A percentile compares a stretch with the other conserved stretches of the same genome.
Conservation (phyloP, 2,113 vertebrate species). For the Syngnathoides biaculeatus region DNA sequence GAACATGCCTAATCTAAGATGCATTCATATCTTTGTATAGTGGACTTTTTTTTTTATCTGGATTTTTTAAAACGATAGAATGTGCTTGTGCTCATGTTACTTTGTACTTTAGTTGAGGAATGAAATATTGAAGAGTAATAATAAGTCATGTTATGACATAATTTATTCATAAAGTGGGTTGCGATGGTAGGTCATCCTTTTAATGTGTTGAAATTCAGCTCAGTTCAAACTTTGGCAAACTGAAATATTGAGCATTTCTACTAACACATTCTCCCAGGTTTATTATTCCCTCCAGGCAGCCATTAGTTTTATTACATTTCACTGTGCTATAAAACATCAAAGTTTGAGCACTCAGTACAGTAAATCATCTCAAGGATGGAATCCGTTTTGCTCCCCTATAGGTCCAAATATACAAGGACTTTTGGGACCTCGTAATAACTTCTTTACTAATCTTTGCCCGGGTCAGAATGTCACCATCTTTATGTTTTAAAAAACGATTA, state of each 20-base stretch:
- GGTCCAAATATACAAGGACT: not conserved
- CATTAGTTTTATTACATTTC: constrained; percentile 1
- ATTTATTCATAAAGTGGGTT: not conserved
- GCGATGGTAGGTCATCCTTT: not conserved
- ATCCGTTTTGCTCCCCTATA: not conserved
- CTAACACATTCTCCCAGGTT: not conserved
- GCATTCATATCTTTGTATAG: too few relatives aligned
- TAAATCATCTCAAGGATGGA: not conserved
- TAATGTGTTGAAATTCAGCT: not conserved
- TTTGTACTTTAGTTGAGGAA: not conserved
- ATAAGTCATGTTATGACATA: too few relatives aligned
- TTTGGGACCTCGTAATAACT: not conserved
- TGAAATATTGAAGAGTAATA: not conserved
- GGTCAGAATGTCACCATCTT: not conserved
- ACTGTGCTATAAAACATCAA: not conserved
- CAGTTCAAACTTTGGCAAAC: not conserved
- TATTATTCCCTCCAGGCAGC: constrained; percentile 6
- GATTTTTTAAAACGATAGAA: too few relatives aligned
- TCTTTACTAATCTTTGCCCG: not conserved
- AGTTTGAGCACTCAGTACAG: not conserved
- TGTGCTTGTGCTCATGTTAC: not conserved
- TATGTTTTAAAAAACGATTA: not conserved
- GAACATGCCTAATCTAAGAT: not conserved
- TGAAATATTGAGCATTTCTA: constrained; percentile 2
- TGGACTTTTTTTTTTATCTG: too few relatives aligned